Evolutionary conservation across 2,797 vertebrate species (phyloP).

Genomic region (Anguilla marmorata): DNA sequence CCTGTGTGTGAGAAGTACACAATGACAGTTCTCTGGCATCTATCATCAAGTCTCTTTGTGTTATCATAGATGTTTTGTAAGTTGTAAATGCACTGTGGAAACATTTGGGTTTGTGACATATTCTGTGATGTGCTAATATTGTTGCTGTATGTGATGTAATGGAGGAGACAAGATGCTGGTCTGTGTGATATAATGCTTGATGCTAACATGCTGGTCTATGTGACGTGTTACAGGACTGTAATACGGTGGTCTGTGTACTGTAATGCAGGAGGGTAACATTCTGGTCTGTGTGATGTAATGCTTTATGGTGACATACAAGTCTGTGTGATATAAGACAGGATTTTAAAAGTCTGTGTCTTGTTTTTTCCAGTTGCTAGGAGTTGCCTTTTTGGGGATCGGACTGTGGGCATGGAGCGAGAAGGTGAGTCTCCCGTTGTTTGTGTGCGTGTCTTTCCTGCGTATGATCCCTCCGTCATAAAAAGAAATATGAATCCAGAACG

Average conservation of each 20-base stretch:
- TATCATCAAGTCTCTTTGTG: too few species aligned
- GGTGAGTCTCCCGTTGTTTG: constrained; percentile 60
- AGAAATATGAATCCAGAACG: neutral
- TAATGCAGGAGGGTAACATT: neutral
- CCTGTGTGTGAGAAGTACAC: neutral
- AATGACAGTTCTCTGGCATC: too few species aligned
- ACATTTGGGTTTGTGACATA: too few species aligned
- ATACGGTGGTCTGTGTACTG: neutral
- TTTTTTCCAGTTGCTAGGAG: constrained; percentile 78
- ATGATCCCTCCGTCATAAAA: neutral
- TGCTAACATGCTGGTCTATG: neutral
- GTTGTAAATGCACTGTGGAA: too few species aligned
- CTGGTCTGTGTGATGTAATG: neutral
- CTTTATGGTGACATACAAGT: neutral
- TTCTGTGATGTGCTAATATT: too few species aligned
- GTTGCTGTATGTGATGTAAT: too few species aligned
- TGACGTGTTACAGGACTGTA: neutral
- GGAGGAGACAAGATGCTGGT: neutral
- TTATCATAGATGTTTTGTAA: too few species aligned
- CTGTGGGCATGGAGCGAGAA: constrained; percentile 90
- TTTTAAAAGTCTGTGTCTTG: neutral
- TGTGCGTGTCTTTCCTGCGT: neutral
- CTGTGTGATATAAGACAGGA: neutral
- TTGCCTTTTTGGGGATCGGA: constrained; percentile 85
- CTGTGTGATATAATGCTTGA: neutral